Evolutionary conservation across 1,140 invertebrate genomes (phyloP), one percentile per base, ranked within the genome.

Genomic region (Ceratitis capitata): DNA sequence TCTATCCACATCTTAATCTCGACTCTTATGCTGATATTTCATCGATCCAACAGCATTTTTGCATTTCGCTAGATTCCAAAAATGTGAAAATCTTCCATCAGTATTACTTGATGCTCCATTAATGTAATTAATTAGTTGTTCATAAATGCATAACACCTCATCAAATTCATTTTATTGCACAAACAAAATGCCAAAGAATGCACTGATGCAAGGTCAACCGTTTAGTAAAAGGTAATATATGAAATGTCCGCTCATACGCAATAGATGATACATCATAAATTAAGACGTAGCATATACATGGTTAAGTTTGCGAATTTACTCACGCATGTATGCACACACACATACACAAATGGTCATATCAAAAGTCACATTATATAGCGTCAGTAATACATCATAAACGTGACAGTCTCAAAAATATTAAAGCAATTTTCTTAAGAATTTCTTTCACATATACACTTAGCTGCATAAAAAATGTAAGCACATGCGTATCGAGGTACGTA

Each of bases 381-480:
- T 78, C 26, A 39, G 69, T 78, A 26, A 78, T 78, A 69, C 19
- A 78, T 78, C 69, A 78, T 26, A 78, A 78, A 45, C 45, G 69
- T 45, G 39, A 45, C 69, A 78, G n/a, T 45, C 19, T 45, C 45
- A 78, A 78, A 45, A 45, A 45, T n/a, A 74, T 45, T 78, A 23
- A 45, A 26, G n/a, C 35, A 35, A 45, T 78, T 78, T 78, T 26
- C 35, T n/a, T 45, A 78, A 45, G 69, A 47, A 47, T 39, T 78
- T 42, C 23, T 78, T 23, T 12, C 39, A 78, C 14, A n/a, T 23
- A 45, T 45, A 6, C 39, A 45, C 35, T 78, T 78, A 19, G 23
- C 19, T 78, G n/a, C n/a, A n/a, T n/a, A 56, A 56, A n/a, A 56
- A 56, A 56, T 7, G n/a, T 56, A 56, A 56, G n/a, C 51, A 56